phyloP scores from a whole-genome alignment of 2,113 vertebrate genomes.

The Piprites chloris region DNA sequence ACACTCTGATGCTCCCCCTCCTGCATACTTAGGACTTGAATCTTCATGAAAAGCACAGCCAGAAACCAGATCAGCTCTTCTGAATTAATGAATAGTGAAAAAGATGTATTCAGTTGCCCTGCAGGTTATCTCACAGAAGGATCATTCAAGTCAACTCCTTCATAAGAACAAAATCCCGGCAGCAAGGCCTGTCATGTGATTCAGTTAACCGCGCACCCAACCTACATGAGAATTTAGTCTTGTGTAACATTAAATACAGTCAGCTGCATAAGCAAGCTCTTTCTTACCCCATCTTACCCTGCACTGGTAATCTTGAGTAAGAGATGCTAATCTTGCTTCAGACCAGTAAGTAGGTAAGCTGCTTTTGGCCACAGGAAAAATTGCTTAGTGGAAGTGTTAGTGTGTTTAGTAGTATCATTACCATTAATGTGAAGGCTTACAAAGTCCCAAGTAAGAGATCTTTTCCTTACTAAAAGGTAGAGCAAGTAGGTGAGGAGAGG shows the following conservation, averaged over 20 bases:
- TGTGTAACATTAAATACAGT: constrained; percentile 25
- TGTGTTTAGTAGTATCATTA: neutral
- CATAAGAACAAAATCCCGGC: constrained; percentile 36
- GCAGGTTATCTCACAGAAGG: constrained; percentile 2
- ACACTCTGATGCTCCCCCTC: rapidly evolving
- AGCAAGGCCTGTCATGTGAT: constrained; percentile 32
- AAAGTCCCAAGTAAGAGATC: neutral
- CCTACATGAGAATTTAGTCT: constrained; percentile 2
- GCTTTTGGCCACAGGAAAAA: neutral
- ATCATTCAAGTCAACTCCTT: neutral
- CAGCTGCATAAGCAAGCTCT: neutral
- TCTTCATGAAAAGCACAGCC: neutral
- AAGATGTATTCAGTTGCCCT: neutral
- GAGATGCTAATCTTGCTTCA: neutral
- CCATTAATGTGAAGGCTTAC: neutral
- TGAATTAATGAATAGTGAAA: neutral
- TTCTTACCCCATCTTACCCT: neutral
- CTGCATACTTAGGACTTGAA: neutral
- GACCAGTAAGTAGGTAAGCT: neutral
- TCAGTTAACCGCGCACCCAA: neutral
- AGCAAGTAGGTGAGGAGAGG: neutral
- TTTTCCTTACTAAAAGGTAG: neutral
- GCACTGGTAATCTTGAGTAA: neutral
- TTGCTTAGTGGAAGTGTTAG: neutral
- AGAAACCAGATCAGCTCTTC: neutral